Conservation (phyloP, 1,140 invertebrate species). For the Helicoverpa armigera region DNA sequence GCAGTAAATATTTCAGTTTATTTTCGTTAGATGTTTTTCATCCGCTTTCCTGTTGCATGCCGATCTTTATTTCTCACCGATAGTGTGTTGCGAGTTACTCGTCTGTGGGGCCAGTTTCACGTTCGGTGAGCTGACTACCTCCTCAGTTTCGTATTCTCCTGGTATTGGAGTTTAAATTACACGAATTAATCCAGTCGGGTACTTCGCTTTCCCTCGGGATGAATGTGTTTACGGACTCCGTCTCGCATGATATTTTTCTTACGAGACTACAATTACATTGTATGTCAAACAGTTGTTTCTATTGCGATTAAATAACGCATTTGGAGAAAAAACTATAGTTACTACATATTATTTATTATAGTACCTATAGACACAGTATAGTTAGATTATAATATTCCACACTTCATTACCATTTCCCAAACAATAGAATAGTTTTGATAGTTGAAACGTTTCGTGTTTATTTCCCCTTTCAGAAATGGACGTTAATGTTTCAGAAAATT, state of each 20-base stretch:
- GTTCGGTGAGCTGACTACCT: conserved; percentile 67
- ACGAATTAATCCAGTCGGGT: conserved; percentile 79
- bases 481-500: conserved; percentile 38
- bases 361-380: no score
- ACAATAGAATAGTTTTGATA: conserved; percentile 53
- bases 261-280: not conserved
- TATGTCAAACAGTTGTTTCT: not conserved
- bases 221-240: conserved; percentile 57
- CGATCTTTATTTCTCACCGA: conserved; percentile 1
- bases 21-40: conserved; percentile 17
- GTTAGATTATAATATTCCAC: no score
- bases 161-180: conserved; percentile 83
- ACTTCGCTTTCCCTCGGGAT: conserved; percentile 56
- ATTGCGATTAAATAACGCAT: conserved; percentile 4
- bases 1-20: conserved; percentile 21
- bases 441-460: conserved; percentile 56
- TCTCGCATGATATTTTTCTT: conserved; percentile 64
- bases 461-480: conserved; percentile 30
- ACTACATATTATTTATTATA: no score
- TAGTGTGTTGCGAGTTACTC: conserved; percentile 2
- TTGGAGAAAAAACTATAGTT: not conserved
- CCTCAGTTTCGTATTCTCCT: conserved; percentile 77
- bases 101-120: conserved; percentile 8
- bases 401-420: not conserved
- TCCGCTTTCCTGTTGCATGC: conserved; percentile 3